A percentile compares a stretch with the other conserved stretches of the same genome.
Evolutionary conservation across 2,797 vertebrate species (phyloP).

Genomic region (Dryobates pubescens): DNA sequence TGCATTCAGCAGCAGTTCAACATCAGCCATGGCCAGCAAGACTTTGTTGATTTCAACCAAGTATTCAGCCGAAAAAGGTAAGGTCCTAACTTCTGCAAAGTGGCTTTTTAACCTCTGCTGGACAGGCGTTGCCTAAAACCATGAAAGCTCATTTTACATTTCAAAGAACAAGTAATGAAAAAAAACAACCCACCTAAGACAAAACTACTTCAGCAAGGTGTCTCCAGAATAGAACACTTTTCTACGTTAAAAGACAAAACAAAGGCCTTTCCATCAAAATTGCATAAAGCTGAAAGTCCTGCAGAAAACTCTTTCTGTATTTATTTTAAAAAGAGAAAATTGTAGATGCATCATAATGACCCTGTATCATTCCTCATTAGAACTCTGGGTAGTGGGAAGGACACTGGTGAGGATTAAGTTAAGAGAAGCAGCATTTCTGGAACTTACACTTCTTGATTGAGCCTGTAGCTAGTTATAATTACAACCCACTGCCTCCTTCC

Average conservation of each 20-base stretch:
- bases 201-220: neutral
- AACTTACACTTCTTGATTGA: neutral
- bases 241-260: neutral
- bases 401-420: neutral
- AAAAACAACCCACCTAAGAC: neutral
- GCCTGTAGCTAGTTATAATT: neutral
- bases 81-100: conserved; percentile 36
- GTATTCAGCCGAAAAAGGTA: conserved; percentile 84
- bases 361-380: neutral
- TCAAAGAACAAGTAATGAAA: neutral
- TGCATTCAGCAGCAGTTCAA: conserved; percentile 89
- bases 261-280: neutral
- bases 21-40: conserved; percentile 88
- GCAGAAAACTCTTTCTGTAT: neutral
- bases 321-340: neutral
- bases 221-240: neutral
- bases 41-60: conserved; percentile 93
- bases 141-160: neutral
- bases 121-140: conserved; percentile 54
- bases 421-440: neutral
- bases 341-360: neutral
- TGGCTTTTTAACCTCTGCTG: conserved; percentile 64
- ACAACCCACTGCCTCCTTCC: neutral
- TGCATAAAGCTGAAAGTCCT: neutral
- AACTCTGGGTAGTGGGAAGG: neutral